A percentile compares a stretch with the other conserved stretches of the same genome.
Evolutionary conservation across 2,113 vertebrate species (phyloP).

Genomic region (Xiphophorus hellerii): DNA sequence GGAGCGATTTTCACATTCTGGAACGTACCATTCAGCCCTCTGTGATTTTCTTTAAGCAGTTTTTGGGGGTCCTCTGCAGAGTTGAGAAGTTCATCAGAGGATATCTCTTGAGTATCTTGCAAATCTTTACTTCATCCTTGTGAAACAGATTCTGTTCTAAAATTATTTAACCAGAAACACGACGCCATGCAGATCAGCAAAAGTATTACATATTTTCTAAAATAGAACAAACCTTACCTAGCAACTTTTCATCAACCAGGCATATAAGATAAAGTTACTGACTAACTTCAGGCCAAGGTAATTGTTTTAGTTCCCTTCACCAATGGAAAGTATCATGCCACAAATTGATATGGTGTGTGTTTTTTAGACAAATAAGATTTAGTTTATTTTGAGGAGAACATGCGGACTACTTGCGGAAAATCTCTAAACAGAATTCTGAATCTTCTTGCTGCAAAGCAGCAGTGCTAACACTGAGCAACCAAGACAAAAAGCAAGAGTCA

Average conservation of each 20-base stretch:
- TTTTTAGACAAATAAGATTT: no score
- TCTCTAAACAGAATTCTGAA: no score
- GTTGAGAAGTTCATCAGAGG: slow-evolving; percentile 42
- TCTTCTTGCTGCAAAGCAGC: no score
- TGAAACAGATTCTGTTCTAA: slow-evolving; percentile 30
- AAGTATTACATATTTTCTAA: slow-evolving; percentile 19
- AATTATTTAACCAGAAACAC: slow-evolving; percentile 37
- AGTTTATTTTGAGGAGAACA: no score
- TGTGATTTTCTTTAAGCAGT: slow-evolving; percentile 24
- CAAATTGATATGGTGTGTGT: slow-evolving; percentile 30
- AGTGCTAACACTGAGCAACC: no score
- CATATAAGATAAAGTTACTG: slow-evolving; percentile 17
- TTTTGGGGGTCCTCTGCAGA: slow-evolving; percentile 18
- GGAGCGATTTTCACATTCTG: slow-evolving; percentile 13
- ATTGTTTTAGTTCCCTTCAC: slow-evolving; percentile 59
- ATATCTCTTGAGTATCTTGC: slow-evolving; percentile 17
- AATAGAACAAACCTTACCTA: slow-evolving; percentile 7
- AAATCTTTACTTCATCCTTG: slow-evolving; percentile 34
- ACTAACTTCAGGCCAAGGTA: slow-evolving; percentile 30
- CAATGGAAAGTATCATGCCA: slow-evolving; percentile 49
- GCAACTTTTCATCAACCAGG: slow-evolving; percentile 27
- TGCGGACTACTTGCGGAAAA: background rate
- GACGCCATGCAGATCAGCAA: slow-evolving; percentile 30
- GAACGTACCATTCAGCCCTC: background rate
- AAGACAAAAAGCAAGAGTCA: no score